These are phyloP conservation scores for Ormyrus thymus DNA, from an alignment of 2,888 invertebrate genomes.

Conservation along the genomic window DNA sequence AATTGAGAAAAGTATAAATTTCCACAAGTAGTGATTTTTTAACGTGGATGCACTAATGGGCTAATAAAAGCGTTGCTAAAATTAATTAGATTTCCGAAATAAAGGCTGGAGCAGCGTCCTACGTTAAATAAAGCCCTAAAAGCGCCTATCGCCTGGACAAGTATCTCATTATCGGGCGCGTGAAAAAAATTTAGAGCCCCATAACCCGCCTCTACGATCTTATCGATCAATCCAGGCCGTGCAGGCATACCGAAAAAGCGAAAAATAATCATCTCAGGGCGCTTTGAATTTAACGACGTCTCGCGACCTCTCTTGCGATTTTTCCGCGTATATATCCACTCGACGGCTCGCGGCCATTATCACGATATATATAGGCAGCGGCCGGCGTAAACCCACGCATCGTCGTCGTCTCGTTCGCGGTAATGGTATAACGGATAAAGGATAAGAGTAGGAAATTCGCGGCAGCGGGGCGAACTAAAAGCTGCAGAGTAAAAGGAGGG, in stretches of 20 bases:
- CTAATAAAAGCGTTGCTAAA: background rate
- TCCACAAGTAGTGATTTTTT: too few relatives aligned
- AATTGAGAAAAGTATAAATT: too few relatives aligned
- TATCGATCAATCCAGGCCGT: constrained; percentile 14
- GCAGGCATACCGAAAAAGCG: background rate
- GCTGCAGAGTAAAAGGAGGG: background rate
- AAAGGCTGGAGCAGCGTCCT: background rate
- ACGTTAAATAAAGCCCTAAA: constrained; percentile 21
- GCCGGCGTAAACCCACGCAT: constrained; percentile 3
- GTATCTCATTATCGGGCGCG: constrained; percentile 36
- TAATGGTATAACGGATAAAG: constrained; percentile 12
- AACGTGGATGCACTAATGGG: too few relatives aligned
- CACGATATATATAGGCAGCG: background rate
- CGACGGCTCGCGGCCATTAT: constrained; percentile 12
- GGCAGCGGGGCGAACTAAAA: background rate
- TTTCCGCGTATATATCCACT: constrained; percentile 20
- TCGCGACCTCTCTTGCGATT: constrained; percentile 25
- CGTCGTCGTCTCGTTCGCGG: background rate
- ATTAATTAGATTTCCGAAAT: constrained; percentile 4
- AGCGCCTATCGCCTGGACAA: constrained; percentile 8
- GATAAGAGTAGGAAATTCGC: constrained; percentile 39
- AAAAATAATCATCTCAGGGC: constrained; percentile 30
- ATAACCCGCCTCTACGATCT: constrained; percentile 15
- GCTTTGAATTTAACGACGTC: constrained; percentile 34
- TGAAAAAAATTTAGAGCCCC: constrained; percentile 23